Evolutionary conservation across 2,888 invertebrate species (phyloP).

Genomic region (Drosophila flavopinicola): DNA sequence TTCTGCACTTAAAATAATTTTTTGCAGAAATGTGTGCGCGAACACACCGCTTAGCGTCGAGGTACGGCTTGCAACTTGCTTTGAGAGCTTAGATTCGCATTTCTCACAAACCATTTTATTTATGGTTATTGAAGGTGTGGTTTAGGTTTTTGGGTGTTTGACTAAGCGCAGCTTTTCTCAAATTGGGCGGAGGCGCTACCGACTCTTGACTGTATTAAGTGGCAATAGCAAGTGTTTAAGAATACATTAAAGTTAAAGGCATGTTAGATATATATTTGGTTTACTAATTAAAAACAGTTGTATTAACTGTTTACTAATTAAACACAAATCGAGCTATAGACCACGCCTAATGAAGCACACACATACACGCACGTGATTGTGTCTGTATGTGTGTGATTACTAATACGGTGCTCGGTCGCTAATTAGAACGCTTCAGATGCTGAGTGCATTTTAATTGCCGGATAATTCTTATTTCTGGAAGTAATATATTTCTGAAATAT

Average conservation of each 20-base stretch:
- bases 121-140: conserved; percentile 77
- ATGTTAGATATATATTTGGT: background rate
- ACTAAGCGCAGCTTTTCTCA: conserved; percentile 49
- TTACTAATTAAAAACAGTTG: background rate
- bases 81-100: no score
- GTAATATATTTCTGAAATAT: no score
- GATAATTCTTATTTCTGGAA: background rate
- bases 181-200: conserved; percentile 44
- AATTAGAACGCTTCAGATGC: background rate
- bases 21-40: no score
- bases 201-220: background rate
- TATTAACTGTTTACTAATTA: conserved; percentile 13
- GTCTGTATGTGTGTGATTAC: conserved; percentile 30
- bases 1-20: no score
- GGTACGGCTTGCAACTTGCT: no score
- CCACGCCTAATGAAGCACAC: conserved; percentile 61
- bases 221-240: background rate
- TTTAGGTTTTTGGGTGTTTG: conserved; percentile 46
- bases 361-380: conserved; percentile 14
- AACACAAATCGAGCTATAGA: conserved; percentile 31
- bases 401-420: conserved; percentile 17
- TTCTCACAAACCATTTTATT: no score
- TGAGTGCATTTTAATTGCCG: background rate
- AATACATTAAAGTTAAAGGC: background rate
- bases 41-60: no score